Evolutionary conservation across 2,888 invertebrate genomes (phyloP).

Genomic region (Habroteleia sp.): DNA sequence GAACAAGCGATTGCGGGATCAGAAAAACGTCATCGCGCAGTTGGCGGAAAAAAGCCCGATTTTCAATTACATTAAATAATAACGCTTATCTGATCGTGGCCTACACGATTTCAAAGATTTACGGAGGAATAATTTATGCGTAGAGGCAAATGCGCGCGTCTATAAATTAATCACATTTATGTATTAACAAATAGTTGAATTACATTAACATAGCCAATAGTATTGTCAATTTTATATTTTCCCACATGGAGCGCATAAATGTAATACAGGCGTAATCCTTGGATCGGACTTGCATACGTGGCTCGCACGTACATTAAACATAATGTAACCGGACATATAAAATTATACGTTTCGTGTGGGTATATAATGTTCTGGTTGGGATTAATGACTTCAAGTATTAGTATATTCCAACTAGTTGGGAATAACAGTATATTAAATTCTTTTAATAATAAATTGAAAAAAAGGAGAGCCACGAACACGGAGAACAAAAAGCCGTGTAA

Average conservation of each 20-base stretch:
- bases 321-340: slow-evolving; percentile 66
- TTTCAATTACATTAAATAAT: slow-evolving; percentile 50
- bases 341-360: slow-evolving; percentile 65
- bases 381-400: slow-evolving; percentile 65
- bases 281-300: slow-evolving; percentile 61
- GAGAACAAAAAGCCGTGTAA: slow-evolving; percentile 50
- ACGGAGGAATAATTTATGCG: slow-evolving; percentile 39
- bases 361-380: slow-evolving; percentile 63
- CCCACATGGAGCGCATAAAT: slow-evolving; percentile 57
- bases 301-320: slow-evolving; percentile 64
- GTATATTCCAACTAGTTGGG: slow-evolving; percentile 62
- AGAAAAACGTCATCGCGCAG: slow-evolving; percentile 16
- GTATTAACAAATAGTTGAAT: slow-evolving; percentile 58
- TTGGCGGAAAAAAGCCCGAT: slow-evolving; percentile 18
- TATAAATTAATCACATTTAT: slow-evolving; percentile 57
- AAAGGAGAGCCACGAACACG: slow-evolving; percentile 20
- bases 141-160: slow-evolving; percentile 7
- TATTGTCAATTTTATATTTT: slow-evolving; percentile 64
- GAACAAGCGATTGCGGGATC: slow-evolving; percentile 18
- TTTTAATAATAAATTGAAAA: slow-evolving; percentile 60
- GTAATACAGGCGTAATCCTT: slow-evolving; percentile 62
- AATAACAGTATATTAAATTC: slow-evolving; percentile 62
- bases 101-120: slow-evolving; percentile 45
- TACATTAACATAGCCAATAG: slow-evolving; percentile 49
- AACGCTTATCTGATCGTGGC: slow-evolving; percentile 48